Evolutionary conservation across 2,888 invertebrate genomes (phyloP), one percentile per base, ranked within the genome.

Genomic region (Hyposoter didymator): DNA sequence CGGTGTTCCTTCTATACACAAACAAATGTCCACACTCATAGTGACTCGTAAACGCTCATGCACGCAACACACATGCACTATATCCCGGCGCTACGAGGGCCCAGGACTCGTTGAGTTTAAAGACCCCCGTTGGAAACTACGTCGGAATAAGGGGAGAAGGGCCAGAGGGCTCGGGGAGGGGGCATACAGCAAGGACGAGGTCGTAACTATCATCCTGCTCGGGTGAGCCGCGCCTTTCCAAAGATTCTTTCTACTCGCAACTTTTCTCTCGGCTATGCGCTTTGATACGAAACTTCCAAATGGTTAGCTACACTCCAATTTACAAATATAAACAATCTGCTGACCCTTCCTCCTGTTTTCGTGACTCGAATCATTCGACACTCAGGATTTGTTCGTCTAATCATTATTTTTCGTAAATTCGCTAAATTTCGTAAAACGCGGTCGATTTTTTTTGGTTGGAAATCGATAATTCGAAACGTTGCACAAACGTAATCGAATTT

Each of bases 161-260:
- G 43, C 22, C 45, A 59, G 22, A 62, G 45, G 55, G 19, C 10
- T 7, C 35, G 22, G 59, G 67, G 6, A 28, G 45, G 52, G 62
- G 19, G 39, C 19, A 78, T 45, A 28, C n/a, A 74, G 83, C 85
- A 85, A 82, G 85, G 85, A 82, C 85, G 82, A 85, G 85, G 85
- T 85, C 79, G 79, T 85, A 85, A 85, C 85, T 80, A 82, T 85
- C 32, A 19, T 35, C 62, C 74, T 78, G 49, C 8, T 43, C 35
- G 43, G 32, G 43, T 49, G 81, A 66, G 74, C 81, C 74, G 78
- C 81, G 84, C 84, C 84, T 84, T 70, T 84, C 78, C 43, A 78
- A 55, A 78, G 45, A 74, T 62, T 73, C 74, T 74, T 64, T 62
- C 80, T 70, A 39, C 12, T 22, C 22, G 22, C 69, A n/a, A 14